Conservation (phyloP, 2,888 invertebrate genomes). For the Ectemnius cavifrons region DNA sequence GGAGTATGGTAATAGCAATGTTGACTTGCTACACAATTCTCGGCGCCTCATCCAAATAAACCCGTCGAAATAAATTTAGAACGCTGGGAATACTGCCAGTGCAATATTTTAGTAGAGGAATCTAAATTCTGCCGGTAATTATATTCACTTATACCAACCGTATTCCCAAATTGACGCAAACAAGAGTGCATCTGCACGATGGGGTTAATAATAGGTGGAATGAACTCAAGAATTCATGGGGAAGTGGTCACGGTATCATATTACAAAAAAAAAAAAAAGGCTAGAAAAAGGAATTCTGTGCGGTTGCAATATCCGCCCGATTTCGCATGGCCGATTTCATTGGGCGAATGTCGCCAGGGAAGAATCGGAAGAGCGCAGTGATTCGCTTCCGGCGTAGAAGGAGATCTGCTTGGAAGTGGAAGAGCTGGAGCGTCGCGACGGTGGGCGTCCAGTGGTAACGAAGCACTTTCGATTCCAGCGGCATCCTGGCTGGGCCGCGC, state of each 20-base stretch:
- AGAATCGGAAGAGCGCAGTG: background rate
- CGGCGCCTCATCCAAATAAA: background rate
- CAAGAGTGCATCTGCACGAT: too few relatives aligned
- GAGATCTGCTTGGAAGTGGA: background rate
- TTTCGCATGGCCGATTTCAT: background rate
- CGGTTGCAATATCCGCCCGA: background rate
- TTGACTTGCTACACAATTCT: background rate
- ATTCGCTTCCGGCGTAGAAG: background rate
- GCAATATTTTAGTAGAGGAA: too few relatives aligned
- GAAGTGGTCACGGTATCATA: too few relatives aligned
- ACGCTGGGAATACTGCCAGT: background rate
- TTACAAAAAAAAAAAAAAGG: too few relatives aligned
- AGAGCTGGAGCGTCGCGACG: background rate
- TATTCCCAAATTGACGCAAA: too few relatives aligned
- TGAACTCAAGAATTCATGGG: too few relatives aligned
- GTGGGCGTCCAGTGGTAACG: slow-evolving; percentile 4
- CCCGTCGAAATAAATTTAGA: background rate
- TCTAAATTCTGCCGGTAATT: too few relatives aligned
- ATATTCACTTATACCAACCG: too few relatives aligned
- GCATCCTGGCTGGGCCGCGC: background rate
- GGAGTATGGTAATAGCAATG: background rate
- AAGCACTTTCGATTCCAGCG: slow-evolving; percentile 9
- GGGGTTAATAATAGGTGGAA: too few relatives aligned
- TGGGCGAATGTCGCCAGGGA: too few relatives aligned
- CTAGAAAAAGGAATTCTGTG: too few relatives aligned